Evolutionary conservation across 2,113 vertebrate species (phyloP).

Genomic region (Ondatra zibethicus): DNA sequence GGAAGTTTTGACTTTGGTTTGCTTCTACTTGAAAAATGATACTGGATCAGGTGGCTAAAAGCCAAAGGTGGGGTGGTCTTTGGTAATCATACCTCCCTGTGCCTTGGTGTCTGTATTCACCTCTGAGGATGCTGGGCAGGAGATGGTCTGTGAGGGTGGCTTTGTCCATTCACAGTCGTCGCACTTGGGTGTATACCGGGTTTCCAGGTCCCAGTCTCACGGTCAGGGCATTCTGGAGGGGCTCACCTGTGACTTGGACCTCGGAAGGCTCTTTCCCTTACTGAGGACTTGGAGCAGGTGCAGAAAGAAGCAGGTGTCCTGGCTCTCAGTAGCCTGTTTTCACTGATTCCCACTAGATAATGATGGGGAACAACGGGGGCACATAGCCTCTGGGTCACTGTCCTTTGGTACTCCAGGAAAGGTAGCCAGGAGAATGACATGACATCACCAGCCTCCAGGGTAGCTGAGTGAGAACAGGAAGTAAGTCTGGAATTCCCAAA

Average conservation of each 20-base stretch:
- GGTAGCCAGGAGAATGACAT: neutral
- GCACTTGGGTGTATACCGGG: neutral
- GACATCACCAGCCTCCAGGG: neutral
- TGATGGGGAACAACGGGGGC: neutral
- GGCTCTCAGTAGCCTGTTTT: neutral
- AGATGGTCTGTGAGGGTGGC: too few species aligned
- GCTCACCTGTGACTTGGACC: neutral
- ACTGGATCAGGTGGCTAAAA: too few species aligned
- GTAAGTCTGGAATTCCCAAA: conserved; percentile 21
- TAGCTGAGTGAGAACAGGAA: conserved; percentile 22
- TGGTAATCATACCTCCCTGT: neutral
- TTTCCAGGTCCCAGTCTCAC: neutral
- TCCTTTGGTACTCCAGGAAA: neutral
- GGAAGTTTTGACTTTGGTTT: neutral
- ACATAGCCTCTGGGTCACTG: neutral
- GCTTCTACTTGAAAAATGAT: neutral
- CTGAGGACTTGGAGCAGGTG: neutral
- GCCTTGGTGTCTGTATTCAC: neutral
- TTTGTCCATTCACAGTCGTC: neutral
- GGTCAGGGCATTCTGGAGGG: neutral
- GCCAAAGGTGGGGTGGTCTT: neutral
- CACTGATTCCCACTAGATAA: neutral
- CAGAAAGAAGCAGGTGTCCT: neutral
- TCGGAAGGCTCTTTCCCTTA: neutral
- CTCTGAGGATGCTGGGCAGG: neutral